Evolutionary conservation across 2,888 invertebrate genomes (phyloP).

Genomic region (Portevinia maculata): DNA sequence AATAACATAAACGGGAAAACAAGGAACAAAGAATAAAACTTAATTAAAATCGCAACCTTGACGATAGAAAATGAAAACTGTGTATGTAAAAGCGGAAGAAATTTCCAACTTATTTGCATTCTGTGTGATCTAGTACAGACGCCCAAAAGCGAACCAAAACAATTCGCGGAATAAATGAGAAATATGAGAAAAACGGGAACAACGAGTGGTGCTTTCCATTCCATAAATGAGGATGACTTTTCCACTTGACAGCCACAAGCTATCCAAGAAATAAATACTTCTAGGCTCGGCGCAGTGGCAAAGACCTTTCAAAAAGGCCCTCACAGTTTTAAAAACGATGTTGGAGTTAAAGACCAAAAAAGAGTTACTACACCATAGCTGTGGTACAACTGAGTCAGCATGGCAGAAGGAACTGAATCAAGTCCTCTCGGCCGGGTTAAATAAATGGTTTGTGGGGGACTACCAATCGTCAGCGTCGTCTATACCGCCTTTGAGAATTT

Average conservation of each 20-base stretch:
- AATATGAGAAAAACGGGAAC: not conserved
- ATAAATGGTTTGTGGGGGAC: conserved; percentile 52
- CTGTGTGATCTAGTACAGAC: conserved; percentile 6
- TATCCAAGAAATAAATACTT: conserved; percentile 51
- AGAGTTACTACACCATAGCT: conserved; percentile 33
- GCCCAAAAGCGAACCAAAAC: conserved; percentile 1
- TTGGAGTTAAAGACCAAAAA: conserved; percentile 46
- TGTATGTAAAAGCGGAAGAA: conserved; percentile 46
- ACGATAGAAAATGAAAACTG: conserved; percentile 79
- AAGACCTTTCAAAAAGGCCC: conserved; percentile 35
- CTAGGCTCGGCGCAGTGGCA: not conserved
- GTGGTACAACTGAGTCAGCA: not conserved
- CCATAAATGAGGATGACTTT: conserved; percentile 19
- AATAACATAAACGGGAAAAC: conserved; percentile 9
- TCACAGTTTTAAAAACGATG: conserved; percentile 19
- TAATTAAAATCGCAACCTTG: conserved; percentile 82
- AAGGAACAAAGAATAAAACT: conserved; percentile 76
- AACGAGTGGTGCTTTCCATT: not conserved
- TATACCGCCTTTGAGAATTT: conserved; percentile 48
- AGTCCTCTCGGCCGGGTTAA: conserved; percentile 55
- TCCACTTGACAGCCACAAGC: conserved; percentile 42
- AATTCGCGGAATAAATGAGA: conserved; percentile 48
- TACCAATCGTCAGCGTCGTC: conserved; percentile 15
- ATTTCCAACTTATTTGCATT: conserved; percentile 63
- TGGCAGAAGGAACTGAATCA: conserved; percentile 34